These are phyloP conservation scores for Dipodomys merriami DNA, from an alignment of 2,113 vertebrate species.

Conservation along the genomic window DNA sequence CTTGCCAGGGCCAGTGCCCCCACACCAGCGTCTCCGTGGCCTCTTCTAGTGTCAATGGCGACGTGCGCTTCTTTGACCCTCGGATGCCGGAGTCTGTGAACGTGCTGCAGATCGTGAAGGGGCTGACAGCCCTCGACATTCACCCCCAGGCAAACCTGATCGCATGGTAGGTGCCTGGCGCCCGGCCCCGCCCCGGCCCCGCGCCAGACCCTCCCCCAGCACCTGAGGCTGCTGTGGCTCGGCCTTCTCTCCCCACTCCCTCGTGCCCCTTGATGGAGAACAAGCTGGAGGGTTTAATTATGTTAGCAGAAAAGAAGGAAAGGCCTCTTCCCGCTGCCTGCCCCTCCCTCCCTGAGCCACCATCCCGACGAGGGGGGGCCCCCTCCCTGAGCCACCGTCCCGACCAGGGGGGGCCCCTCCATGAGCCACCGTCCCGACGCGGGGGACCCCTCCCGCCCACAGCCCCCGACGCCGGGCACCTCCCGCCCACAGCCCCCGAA, in stretches of 20 bases:
- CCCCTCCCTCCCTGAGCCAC: not conserved
- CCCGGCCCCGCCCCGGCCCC: not conserved
- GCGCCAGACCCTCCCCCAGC: not conserved
- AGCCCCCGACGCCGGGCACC: not conserved
- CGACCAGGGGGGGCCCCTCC: too few relatives aligned
- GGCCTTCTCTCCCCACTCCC: not conserved
- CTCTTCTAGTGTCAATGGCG: constrained; percentile 92
- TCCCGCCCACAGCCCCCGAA: not conserved
- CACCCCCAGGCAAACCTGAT: constrained; percentile 97
- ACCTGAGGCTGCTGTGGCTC: too few relatives aligned
- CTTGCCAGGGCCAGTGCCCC: not conserved
- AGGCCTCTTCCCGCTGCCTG: not conserved
- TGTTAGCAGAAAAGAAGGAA: too few relatives aligned
- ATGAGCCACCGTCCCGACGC: too few relatives aligned
- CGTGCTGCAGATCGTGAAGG: constrained; percentile 96
- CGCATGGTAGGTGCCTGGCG: constrained; percentile 90
- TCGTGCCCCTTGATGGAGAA: not conserved
- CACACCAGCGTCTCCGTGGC: not conserved
- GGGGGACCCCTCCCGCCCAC: not conserved
- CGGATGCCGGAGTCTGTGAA: constrained; percentile 94
- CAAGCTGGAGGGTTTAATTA: not conserved
- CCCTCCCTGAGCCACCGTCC: too few relatives aligned
- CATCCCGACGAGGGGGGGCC: not conserved
- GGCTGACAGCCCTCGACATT: constrained; percentile 96
- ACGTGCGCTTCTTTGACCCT: constrained; percentile 96